Conservation (phyloP, 2,888 invertebrate genomes). For the Tineola bisselliella region DNA sequence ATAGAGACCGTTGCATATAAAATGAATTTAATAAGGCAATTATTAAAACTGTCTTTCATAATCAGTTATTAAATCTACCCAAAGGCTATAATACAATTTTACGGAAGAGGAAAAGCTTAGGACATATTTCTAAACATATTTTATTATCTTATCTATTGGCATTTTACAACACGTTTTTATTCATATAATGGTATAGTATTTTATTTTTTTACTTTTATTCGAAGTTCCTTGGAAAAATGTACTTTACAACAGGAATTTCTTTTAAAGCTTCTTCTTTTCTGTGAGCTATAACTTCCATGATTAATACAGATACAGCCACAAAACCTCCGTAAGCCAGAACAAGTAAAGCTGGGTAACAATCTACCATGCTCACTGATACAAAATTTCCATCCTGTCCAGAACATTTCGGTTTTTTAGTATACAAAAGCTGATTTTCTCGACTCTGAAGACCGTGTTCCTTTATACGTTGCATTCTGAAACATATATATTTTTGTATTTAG, state of each 20-base stretch:
- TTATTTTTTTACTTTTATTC: no score
- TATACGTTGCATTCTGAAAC: slow-evolving; percentile 11
- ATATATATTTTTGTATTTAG: not conserved
- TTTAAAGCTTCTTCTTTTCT: slow-evolving; percentile 15
- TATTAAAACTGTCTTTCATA: not conserved
- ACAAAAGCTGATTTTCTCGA: slow-evolving; percentile 67
- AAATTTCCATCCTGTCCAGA: slow-evolving; percentile 68
- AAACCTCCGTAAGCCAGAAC: slow-evolving; percentile 42
- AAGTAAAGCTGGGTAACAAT: slow-evolving; percentile 61
- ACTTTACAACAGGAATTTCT: not conserved
- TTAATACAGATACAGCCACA: slow-evolving; percentile 29
- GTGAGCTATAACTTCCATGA: slow-evolving; percentile 32
- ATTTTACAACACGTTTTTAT: not conserved
- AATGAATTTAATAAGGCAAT: not conserved
- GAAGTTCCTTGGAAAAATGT: not conserved
- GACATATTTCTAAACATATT: not conserved
- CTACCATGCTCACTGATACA: slow-evolving; percentile 73
- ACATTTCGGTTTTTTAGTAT: slow-evolving; percentile 73
- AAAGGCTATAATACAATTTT: not conserved
- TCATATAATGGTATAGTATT: no score
- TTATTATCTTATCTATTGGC: not conserved
- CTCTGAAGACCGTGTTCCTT: slow-evolving; percentile 58
- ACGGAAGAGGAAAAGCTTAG: not conserved
- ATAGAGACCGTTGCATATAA: not conserved
- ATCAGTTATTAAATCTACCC: not conserved